Base-by-base conservation (phyloP, 2,888 invertebrate species). In the Microplitis manilae region DNA sequence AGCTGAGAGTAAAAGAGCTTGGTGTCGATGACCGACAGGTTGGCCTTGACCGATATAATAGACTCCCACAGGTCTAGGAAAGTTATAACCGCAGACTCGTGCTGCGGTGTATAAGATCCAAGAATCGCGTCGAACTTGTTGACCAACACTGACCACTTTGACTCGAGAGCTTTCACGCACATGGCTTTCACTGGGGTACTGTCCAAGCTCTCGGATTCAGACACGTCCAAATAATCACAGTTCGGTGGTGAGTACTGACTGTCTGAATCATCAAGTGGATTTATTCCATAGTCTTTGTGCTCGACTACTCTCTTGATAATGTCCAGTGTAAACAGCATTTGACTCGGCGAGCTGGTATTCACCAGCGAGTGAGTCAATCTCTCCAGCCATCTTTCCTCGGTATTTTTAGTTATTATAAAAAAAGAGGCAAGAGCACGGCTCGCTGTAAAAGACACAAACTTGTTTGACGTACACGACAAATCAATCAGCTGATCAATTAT, bases 21-120 rank as follows among this genome's bases (percentile, higher is more conserved):
- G 0, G 96, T 97, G 87, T 97, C 96, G 80, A 96, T 94, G 40
- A 97, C 95, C 65, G 96, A 96, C 75, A 97, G 92, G 91, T 97
- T 97, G 30, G 96, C 96, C 90, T 96, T 96, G 0, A 97, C 96
- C 75, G 96, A 96, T 86, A 97, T 96, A 17, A 96, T 96, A 82
- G 95, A 95, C 87, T 96, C 96, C 97, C 97, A 97, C 60, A 97
- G 90, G 73, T 95, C 94, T 81, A 97, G 92, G 88, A 97, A 97
- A 70, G 96, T 96, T 75, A 96, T 89, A 2, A 92, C 91, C 1
- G 91, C 90, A 8, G 91, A 90, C 81, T 92, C 91, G 80, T 92
- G 90, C 41, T 90, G 90, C 1, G 89, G 87, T 6, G 91, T 89
- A 79, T 91, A 91, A 1, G 90, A 90, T 67, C 90, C 87, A 72